Evolutionary conservation across 2,888 invertebrate genomes (phyloP).

Genomic region (Stomorhina lunata): DNA sequence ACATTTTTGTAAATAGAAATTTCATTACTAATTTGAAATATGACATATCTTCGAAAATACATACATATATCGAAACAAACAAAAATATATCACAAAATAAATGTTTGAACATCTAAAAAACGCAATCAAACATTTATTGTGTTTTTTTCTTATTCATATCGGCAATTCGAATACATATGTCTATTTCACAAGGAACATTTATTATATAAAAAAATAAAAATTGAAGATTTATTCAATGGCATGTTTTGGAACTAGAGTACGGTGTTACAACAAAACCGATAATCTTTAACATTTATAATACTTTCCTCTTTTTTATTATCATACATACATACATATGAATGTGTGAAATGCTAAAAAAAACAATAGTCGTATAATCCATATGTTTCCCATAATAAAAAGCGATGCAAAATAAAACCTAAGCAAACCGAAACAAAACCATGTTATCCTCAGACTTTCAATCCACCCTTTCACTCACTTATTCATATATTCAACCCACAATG

Average conservation of each 20-base stretch:
- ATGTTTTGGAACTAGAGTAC: neutral
- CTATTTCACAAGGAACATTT: neutral
- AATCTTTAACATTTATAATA: slow-evolving; percentile 47
- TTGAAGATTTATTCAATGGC: neutral
- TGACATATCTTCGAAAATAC: neutral
- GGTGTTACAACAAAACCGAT: slow-evolving; percentile 33
- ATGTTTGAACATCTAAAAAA: neutral
- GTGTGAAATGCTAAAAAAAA: slow-evolving; percentile 1
- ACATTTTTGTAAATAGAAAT: slow-evolving; percentile 27
- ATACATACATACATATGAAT: no score
- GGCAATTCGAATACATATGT: neutral
- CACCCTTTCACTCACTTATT: neutral
- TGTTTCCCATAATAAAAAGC: slow-evolving; percentile 1
- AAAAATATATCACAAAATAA: neutral
- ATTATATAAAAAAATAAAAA: neutral
- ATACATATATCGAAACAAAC: neutral
- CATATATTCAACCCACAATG: slow-evolving; percentile 1
- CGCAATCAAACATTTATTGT: neutral
- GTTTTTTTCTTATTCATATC: neutral
- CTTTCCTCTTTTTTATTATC: neutral
- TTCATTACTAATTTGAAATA: slow-evolving; percentile 33
- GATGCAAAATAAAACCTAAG: neutral
- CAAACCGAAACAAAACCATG: slow-evolving; percentile 9
- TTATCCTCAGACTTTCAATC: neutral
- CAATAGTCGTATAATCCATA: slow-evolving; percentile 4